Base-by-base conservation (phyloP, 2,888 invertebrate genomes). In the Automeris io region DNA sequence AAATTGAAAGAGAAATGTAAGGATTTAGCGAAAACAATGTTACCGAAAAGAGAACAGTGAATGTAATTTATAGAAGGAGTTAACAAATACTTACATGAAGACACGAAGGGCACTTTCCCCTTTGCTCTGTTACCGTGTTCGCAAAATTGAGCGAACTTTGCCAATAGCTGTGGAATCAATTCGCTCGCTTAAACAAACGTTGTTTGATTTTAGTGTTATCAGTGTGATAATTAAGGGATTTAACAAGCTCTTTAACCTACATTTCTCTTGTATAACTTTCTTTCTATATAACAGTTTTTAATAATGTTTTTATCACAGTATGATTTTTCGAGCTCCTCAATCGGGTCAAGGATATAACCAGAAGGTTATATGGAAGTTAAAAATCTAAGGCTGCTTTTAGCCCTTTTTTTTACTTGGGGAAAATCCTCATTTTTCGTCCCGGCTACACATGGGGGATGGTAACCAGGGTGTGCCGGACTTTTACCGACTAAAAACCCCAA, bases 161-260 rank as follows among this genome's bases (percentile, higher is more conserved):
- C 58, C 74, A 76, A 79, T 80, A 78, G 70, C 60, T 50, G 33
- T 42, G 57, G 61, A 69, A 71, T 66, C 72, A 71, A 71, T 77
- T 75, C 65, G 68, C 70, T 69, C 67, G 57, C 55, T 57, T 65
- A 57, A 63, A 59, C 50, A 58, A 56, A 61, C 50, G 48, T 29
- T 34, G 12, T 26, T 21, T 21, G 34, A 21, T 9, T 37, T 22
- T 31, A 16, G 22, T 21, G 37, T 24, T 18, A 31, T 16, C 16
- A 21, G 7, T 16, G 26, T 7, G 26, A 9, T 8, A 18, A 18
- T n/a, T 9, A 25, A 7, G 35, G 26, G 16, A 16, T 26, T 13
- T 12, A 26, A 26, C 16, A 26, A 16, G 8, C 13, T 26, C 16
- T 13, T 13, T 2, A 26, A 8, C 7, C 6, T 13, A 26, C 13